Conservation (phyloP, 2,888 invertebrate genomes). For the Morpho deidamia region DNA sequence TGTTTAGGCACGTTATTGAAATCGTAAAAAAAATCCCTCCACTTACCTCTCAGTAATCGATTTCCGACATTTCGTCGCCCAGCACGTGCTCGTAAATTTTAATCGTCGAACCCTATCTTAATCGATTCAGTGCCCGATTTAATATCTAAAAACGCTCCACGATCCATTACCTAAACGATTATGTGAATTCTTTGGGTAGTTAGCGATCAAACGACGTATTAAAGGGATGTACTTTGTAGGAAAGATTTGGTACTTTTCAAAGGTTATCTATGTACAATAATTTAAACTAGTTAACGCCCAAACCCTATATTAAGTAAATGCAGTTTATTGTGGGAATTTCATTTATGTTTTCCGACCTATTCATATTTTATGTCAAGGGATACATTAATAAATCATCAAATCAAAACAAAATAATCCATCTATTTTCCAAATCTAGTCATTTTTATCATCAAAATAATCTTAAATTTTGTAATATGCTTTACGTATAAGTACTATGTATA, state of each 20-base stretch:
- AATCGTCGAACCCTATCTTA: conserved; percentile 29
- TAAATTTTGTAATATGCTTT: no score
- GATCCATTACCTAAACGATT: conserved; percentile 34
- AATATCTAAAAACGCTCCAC: conserved; percentile 33
- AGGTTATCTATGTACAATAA: neutral
- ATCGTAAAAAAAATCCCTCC: neutral
- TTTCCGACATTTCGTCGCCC: conserved; percentile 4
- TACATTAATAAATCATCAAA: no score
- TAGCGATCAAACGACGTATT: conserved; percentile 26
- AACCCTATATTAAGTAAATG: no score
- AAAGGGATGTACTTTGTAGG: conserved; percentile 12
- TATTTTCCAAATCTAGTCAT: no score
- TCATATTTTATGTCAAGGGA: no score
- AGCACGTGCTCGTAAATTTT: conserved; percentile 27
- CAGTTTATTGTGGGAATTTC: no score
- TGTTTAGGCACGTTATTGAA: neutral
- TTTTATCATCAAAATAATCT: no score
- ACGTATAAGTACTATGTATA: no score
- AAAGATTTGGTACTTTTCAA: neutral
- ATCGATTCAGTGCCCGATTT: conserved; percentile 33
- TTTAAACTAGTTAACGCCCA: neutral
- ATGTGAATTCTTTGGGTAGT: conserved; percentile 26
- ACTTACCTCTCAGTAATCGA: neutral
- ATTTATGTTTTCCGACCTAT: no score
- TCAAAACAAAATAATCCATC: no score